These are phyloP conservation scores for Lithobates sylvaticus DNA, from an alignment of 2,797 vertebrate species.

Conservation along the genomic window DNA sequence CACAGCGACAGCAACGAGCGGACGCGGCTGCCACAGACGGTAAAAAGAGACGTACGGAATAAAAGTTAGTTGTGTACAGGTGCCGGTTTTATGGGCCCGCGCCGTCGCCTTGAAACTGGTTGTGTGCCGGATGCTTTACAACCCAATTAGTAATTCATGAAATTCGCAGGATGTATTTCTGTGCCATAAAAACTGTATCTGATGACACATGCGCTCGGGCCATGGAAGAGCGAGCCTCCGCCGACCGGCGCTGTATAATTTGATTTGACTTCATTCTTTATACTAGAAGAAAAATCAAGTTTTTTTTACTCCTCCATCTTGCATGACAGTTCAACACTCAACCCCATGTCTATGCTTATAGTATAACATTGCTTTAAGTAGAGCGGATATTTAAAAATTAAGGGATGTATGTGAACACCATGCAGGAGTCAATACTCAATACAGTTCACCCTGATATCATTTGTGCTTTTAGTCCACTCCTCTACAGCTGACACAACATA, in stretches of 20 bases:
- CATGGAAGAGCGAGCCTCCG: neutral
- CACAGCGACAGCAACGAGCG: neutral
- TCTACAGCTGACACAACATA: no score
- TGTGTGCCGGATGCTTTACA: conserved; percentile 28
- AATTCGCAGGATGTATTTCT: conserved; percentile 21
- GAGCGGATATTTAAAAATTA: no score
- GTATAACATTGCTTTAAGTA: no score
- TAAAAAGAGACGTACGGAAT: conserved; percentile 9
- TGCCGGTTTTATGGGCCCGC: conserved; percentile 11
- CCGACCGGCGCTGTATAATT: neutral
- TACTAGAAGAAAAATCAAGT: neutral
- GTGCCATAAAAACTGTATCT: conserved; percentile 26
- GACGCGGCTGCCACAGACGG: neutral
- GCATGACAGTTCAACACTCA: neutral
- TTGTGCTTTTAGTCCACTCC: no score
- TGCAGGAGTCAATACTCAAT: no score
- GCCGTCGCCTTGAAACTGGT: neutral
- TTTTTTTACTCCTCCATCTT: neutral
- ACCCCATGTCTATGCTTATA: neutral
- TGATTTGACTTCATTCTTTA: neutral
- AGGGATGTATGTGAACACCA: no score
- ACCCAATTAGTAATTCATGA: conserved; percentile 45
- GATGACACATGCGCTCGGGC: neutral
- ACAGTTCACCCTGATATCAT: no score
- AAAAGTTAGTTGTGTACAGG: neutral